Conservation (phyloP, 2,113 vertebrate genomes). For the Sardina pilchardus region DNA sequence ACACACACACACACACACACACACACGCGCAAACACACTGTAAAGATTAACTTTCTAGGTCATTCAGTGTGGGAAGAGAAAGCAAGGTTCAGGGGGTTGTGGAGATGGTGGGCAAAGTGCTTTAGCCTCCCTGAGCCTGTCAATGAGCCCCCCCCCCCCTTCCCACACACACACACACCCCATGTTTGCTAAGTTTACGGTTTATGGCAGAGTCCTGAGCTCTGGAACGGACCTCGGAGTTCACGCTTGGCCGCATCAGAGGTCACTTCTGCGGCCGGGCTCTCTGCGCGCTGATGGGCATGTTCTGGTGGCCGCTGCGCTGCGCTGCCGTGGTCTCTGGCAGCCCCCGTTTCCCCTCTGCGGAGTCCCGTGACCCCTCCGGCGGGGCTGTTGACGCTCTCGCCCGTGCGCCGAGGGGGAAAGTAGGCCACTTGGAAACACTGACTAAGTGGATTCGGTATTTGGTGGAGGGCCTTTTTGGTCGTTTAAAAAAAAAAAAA, state of each 20-base stretch:
- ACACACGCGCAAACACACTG: background rate
- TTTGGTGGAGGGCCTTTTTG: slow-evolving; percentile 61
- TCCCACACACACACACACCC: too few relatives aligned
- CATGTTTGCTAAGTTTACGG: background rate
- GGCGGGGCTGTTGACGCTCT: slow-evolving; percentile 47
- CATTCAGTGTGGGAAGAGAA: slow-evolving; percentile 59
- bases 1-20: background rate
- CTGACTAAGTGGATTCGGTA: slow-evolving; percentile 69
- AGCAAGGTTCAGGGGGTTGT: background rate
- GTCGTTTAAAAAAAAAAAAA: slow-evolving; percentile 58
- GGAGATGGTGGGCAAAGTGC: background rate
- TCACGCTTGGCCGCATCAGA: background rate
- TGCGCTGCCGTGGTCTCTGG: background rate
- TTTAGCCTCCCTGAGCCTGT: slow-evolving; percentile 23
- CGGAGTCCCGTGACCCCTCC: slow-evolving; percentile 64
- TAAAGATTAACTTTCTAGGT: slow-evolving; percentile 61
- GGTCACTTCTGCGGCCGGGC: too few relatives aligned
- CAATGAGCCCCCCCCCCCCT: background rate
- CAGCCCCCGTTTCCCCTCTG: background rate
- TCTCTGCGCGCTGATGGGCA: background rate
- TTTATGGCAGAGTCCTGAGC: background rate
- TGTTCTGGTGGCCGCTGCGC: too few relatives aligned
- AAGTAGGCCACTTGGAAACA: slow-evolving; percentile 73
- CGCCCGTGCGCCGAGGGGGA: slow-evolving; percentile 48
- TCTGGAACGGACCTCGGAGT: background rate